A percentile compares a stretch with the other conserved stretches of the same genome.
These are phyloP conservation scores for Turnix velox DNA, from an alignment of 2,113 vertebrate genomes.

Conservation along the genomic window DNA sequence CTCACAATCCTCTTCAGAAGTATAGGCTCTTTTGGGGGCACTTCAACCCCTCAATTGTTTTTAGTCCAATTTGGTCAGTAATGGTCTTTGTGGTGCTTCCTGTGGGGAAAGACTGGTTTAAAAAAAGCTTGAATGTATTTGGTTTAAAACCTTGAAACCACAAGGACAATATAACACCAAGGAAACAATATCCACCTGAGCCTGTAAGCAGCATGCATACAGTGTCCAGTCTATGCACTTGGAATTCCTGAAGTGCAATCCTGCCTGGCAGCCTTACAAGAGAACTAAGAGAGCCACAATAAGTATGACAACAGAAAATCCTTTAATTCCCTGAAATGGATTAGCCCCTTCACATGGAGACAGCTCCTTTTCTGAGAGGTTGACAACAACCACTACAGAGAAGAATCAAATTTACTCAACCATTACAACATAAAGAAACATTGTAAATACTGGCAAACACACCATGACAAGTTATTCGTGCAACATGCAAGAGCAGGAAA, in stretches of 20 bases:
- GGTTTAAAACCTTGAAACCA: not conserved
- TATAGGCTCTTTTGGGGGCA: not conserved
- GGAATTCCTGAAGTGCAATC: not conserved
- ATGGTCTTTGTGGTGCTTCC: not conserved
- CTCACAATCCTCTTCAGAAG: not conserved
- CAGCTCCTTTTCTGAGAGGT: not conserved
- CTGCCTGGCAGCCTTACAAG: not conserved
- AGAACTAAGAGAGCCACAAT: not conserved
- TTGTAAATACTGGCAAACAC: not conserved
- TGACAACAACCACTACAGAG: not conserved
- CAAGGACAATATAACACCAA: not conserved
- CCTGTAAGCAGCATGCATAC: not conserved
- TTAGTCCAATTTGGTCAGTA: not conserved
- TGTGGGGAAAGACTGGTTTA: not conserved
- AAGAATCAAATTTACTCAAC: not conserved
- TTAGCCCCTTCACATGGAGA: not conserved
- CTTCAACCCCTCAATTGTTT: not conserved
- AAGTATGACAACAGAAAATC: not conserved
- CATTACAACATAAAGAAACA: not conserved
- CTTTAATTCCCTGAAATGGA: not conserved
- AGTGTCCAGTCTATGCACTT: not conserved
- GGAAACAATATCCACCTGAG: not conserved
- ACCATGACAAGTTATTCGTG: not conserved
- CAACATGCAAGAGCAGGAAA: constrained; percentile 2
- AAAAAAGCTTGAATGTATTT: not conserved